Evolutionary conservation across 2,113 vertebrate species (phyloP).

Genomic region (Recurvirostra avosetta): DNA sequence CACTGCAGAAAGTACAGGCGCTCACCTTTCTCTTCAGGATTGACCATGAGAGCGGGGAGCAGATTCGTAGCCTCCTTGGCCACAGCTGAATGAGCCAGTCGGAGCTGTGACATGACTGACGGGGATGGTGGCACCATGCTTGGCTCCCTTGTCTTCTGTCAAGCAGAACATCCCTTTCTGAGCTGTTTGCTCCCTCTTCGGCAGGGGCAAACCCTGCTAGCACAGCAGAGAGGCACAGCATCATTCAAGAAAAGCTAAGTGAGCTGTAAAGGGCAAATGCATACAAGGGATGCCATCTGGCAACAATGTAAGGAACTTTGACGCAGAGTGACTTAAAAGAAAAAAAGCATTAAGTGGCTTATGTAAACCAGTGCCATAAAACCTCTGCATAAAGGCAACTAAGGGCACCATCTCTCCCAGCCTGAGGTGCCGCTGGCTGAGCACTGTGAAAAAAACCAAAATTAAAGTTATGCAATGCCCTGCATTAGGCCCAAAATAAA

Average conservation of each 20-base stretch:
- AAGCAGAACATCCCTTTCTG: neutral
- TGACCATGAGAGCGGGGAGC: rapidly evolving
- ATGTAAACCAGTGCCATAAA: constrained; percentile 4
- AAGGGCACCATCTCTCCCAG: neutral
- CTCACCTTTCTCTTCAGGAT: neutral
- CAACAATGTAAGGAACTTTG: neutral
- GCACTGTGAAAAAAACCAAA: neutral
- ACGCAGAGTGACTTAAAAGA: neutral
- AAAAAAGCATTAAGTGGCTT: neutral
- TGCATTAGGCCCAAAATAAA: neutral
- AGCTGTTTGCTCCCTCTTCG: neutral
- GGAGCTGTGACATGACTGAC: neutral
- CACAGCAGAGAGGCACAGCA: neutral
- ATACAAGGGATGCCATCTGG: neutral
- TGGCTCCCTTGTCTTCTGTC: neutral
- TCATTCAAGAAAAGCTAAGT: neutral
- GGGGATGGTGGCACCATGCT: rapidly evolving
- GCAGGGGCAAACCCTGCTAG: neutral
- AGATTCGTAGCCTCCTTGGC: neutral
- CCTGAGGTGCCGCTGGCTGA: neutral
- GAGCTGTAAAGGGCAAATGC: neutral
- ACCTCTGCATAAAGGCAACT: neutral
- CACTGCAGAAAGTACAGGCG: neutral
- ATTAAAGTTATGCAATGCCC: neutral
- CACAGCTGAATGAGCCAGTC: rapidly evolving